Base-by-base conservation (phyloP, 2,888 invertebrate genomes). In the Drosophila anomalata region DNA sequence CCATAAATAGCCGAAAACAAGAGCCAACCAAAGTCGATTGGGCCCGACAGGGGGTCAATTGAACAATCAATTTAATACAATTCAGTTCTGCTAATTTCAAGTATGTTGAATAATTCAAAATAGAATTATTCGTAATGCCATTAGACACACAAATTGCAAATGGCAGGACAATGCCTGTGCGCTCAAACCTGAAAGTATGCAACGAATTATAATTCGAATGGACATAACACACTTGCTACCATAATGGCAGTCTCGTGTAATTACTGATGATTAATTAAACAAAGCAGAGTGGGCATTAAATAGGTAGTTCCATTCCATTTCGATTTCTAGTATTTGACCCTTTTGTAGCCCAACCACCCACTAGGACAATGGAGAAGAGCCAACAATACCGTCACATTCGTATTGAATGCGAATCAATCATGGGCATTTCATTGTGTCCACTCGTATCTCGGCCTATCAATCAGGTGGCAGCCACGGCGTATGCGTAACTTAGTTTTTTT, bases 351-450 rank as follows among this genome's bases (percentile, higher is more conserved):
- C 41, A 29, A 9, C 6, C 7, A n/a, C 4, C 24, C 31, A 22
- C 46, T 17, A 12, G n/a, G 9, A 26, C 41, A 42, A 22, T 44
- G 42, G 66, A 52, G 53, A 69, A 7, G 12, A 31, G 41, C 41
- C 14, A 26, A 61, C 61, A 57, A 59, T 55, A 53, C 46, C 29
- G 42, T 54, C 14, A 44, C 59, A 60, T 36, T 53, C 11, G 12
- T 36, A 66, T 50, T 71, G 62, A 83, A 79, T 79, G 58, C 68
- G 66, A 76, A 84, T 84, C 84, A 84, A 83, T 84, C 84, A 82
- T 70, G 71, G 41, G 67, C 76, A 62, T 50, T 59, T 50, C 39
- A 46, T 41, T 24, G 53, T 24, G 54, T 26, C 44, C 56, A 47
- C 47, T 51, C 60, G 46, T 82, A 84, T 84, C 82, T 72, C 59